Conservation (phyloP, 2,797 vertebrate species). For the Enteromius thamalakanensis region DNA sequence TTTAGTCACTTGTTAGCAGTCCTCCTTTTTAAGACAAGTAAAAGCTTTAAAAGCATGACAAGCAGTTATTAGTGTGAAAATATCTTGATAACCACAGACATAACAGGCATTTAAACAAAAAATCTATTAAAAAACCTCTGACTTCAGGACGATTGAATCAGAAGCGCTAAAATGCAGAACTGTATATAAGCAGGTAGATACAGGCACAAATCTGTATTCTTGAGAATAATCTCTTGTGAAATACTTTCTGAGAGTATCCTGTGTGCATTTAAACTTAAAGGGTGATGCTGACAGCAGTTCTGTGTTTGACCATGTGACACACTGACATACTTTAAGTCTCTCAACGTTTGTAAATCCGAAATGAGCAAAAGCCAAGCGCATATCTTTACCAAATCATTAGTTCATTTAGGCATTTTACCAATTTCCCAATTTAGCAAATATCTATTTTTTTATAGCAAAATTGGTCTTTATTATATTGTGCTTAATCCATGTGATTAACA, state of each 20-base stretch:
- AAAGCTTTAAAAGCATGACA: background rate
- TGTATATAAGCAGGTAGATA: background rate
- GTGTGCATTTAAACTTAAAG: background rate
- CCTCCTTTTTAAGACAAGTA: background rate
- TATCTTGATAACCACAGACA: background rate
- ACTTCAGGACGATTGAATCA: background rate
- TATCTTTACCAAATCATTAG: background rate
- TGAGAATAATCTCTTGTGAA: background rate
- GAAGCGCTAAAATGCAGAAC: background rate
- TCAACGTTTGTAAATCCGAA: background rate
- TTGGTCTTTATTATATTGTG: slow-evolving; percentile 1
- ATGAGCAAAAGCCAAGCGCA: background rate
- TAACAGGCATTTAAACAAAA: background rate
- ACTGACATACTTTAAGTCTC: background rate
- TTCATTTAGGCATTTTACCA: background rate
- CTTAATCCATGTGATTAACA: slow-evolving; percentile 44
- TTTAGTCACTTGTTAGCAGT: background rate
- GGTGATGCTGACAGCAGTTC: background rate
- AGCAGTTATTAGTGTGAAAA: background rate
- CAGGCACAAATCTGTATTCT: background rate
- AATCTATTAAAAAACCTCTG: background rate
- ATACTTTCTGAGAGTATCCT: background rate
- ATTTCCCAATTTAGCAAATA: background rate
- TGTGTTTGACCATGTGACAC: background rate
- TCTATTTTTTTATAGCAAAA: slow-evolving; percentile 8